Evolutionary conservation across 2,888 invertebrate species (phyloP), one percentile per base, ranked within the genome.

Genomic region (Meandrusa payeni): DNA sequence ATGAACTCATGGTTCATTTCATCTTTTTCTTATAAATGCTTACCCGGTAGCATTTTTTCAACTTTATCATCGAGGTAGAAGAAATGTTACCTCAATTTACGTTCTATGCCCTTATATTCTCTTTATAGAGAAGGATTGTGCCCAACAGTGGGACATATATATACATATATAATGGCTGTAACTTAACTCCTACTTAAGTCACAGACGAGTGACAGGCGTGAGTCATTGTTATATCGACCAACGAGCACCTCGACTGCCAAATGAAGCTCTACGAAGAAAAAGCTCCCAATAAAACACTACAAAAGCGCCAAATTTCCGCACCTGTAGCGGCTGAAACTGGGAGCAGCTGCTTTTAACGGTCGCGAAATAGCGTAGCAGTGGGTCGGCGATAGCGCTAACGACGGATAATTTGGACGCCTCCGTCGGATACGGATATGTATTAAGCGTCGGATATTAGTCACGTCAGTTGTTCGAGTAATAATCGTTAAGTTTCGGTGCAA

Each of bases 401-500:
- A 32, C 24, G 23, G 36, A 36, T 41, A 32, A 28, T 27, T 37
- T 33, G 11, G 33, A 41, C 26, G 9, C 29, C 23, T 15, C 12
- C 23, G 33, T 11, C 13, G 36, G 36, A 42, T 31, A 24, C 36
- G 23, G 28, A 36, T 28, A 33, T 23, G 17, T 20, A 39, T 27
- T 32, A 24, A 32, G 24, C 29, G 29, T 29, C 19, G 43, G 37
- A 31, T 37, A 31, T 43, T 24, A 43, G 31, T 37, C 31, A 43
- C 31, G 42, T 32, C 37, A 31, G 24, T 37, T 31, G 29, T 22
- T 20, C 41, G 5, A 22, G 41, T 41, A 34, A 41, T 41, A 29
- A 36, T 36, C 41, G 29, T 42, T 29, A 41, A 34, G 36, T 29
- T 29, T 34, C 28, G 28, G 28, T 42, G 42, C 28, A 34, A 36